Base-by-base conservation (phyloP, 2,113 vertebrate species). In the Passer montanus region DNA sequence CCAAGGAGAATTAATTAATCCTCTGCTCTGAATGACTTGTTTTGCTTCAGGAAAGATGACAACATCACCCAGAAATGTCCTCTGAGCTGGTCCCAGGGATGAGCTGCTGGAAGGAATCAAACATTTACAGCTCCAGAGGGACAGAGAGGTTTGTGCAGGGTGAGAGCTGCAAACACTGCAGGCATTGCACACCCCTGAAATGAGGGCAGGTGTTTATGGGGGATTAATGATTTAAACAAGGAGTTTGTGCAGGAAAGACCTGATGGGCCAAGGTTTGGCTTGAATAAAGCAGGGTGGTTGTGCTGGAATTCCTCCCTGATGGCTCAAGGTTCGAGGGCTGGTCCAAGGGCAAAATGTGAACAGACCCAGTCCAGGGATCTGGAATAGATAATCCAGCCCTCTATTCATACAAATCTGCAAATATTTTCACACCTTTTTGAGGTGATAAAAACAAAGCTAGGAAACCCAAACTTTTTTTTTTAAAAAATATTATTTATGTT, bases 41-140 rank as follows among this genome's bases (percentile, higher is more conserved):
- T 97, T 97, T 94, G 93, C 73, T 95, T 92, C 95, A 80, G 82
- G 90, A 97, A 97, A 87, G 67, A 94, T 90, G 85, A 97, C 84
- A 62, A 13, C 76, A 80, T 67, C 64, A 35, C 39, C 59, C 74
- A 94, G 55, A 88, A 94, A 96, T 75, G 89, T 89, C 19, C 66
- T 77, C 33, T 5, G 77, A 90, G 76, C 17, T 93, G 89, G 89
- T 81, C 81, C 28, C 55, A 27, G 67, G 60, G 92, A 82, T 66
- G 80, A 92, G 72, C 47, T 69, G 76, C 96, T 91, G 78, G 78
- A 63, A 95, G 76, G 58, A n/a, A 80, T 92, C 88, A 91, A 81
- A 75, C 21, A 17, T 70, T 91, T 68, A n/a, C 30, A 63, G 44
- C 67, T 84, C 80, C 58, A 24, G 46, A 77, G 39, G 41, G 67